Evolutionary conservation across 2,113 vertebrate species (phyloP).

Genomic region (Elanoides forficatus): DNA sequence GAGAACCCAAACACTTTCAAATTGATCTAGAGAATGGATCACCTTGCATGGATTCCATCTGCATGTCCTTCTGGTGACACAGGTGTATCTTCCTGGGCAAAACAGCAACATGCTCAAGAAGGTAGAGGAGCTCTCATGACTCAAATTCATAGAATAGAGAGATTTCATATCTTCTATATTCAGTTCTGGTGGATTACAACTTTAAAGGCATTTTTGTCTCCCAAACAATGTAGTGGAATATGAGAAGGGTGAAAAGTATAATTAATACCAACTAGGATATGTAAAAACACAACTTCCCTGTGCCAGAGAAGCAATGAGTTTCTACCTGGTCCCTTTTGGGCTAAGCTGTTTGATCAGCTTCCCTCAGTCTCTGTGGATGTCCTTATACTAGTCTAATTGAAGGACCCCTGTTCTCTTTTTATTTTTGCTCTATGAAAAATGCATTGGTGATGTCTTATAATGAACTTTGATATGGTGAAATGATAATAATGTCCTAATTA

Average conservation of each 20-base stretch:
- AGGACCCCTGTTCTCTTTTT: conserved; percentile 82
- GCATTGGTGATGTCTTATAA: conserved; percentile 82
- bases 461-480: conserved; percentile 86
- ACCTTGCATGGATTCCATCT: neutral
- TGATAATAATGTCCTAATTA: conserved; percentile 88
- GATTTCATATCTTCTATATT: neutral
- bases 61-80: neutral
- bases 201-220: conserved; percentile 24
- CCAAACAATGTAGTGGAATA: conserved; percentile 36
- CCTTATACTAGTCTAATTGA: conserved; percentile 82
- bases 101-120: neutral
- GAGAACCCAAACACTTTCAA: neutral
- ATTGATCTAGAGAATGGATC: neutral
- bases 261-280: conserved; percentile 67
- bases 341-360: conserved; percentile 82
- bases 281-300: conserved; percentile 53
- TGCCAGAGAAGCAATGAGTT: conserved; percentile 69
- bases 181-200: neutral
- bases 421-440: conserved; percentile 85
- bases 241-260: conserved; percentile 43
- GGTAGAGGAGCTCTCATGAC: neutral
- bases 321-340: conserved; percentile 82
- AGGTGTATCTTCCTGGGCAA: neutral
- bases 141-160: neutral
- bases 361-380: conserved; percentile 79